Conservation (phyloP, 2,113 vertebrate genomes). For the Ptilorrhoa leucosticta region DNA sequence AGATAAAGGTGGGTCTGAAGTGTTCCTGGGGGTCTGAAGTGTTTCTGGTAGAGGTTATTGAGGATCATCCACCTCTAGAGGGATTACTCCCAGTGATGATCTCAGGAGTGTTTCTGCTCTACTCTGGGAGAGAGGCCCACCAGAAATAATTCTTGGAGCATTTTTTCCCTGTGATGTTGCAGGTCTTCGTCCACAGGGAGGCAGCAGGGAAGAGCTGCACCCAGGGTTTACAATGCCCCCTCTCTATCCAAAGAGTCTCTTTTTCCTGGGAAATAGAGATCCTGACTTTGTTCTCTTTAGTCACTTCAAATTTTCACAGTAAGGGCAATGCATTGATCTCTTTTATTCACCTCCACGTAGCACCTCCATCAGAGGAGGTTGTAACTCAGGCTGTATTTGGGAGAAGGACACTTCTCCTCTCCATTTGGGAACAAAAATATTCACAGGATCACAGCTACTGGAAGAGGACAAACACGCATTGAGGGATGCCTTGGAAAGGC, state of each 20-base stretch:
- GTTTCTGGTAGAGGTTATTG: not conserved
- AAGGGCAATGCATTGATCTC: not conserved
- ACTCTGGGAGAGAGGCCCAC: accelerated
- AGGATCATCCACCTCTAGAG: not conserved
- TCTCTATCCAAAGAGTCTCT: not conserved
- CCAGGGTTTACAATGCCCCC: accelerated
- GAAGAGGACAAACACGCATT: not conserved
- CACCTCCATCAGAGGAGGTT: not conserved
- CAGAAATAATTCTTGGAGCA: not conserved
- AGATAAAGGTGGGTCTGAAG: not conserved
- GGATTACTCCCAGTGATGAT: not conserved
- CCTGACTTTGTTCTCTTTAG: not conserved
- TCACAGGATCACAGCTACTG: not conserved
- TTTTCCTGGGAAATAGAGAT: not conserved
- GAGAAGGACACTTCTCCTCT: not conserved
- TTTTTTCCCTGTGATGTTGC: not conserved
- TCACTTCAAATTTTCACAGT: not conserved
- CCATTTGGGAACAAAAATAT: not conserved
- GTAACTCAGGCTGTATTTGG: not conserved
- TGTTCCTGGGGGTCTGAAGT: not conserved
- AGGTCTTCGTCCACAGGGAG: not conserved
- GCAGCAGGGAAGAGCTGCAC: not conserved
- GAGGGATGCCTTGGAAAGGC: not conserved
- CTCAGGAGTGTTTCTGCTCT: not conserved
- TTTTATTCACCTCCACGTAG: not conserved